Percentiles rank a stretch among this genome's conserved stretches.
Conservation (phyloP, 1,140 invertebrate genomes). For the Bombus difficillimus region DNA sequence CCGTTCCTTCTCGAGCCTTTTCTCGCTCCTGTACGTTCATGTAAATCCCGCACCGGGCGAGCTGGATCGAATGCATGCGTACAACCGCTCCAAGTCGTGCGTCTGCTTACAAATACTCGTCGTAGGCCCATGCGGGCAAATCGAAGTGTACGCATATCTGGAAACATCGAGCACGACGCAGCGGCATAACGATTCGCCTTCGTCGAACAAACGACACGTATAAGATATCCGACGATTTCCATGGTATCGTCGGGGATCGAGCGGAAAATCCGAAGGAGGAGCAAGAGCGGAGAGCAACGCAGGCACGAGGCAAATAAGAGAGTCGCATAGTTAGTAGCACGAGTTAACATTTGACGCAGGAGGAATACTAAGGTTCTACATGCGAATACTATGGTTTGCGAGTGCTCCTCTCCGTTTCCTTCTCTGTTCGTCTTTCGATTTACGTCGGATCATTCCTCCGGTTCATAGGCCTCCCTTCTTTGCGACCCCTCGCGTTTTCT, state of each 20-base stretch:
- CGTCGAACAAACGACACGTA: conserved; percentile 42
- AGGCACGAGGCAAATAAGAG: conserved; percentile 44
- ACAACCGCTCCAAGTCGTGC: conserved; percentile 6
- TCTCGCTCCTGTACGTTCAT: neutral
- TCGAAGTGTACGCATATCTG: conserved; percentile 21
- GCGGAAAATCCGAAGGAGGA: conserved; percentile 44
- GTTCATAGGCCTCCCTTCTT: no score
- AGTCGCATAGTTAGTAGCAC: conserved; percentile 65
- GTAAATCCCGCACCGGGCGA: conserved; percentile 30
- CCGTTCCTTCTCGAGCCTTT: neutral
- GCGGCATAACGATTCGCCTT: conserved; percentile 58
- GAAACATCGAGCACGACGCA: conserved; percentile 43
- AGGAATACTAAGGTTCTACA: conserved; percentile 71
- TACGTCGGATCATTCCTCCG: no score
- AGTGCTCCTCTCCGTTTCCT: conserved; percentile 24
- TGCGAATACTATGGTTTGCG: conserved; percentile 67
- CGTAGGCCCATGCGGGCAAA: no score
- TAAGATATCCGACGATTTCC: conserved; percentile 59
- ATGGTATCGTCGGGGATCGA: conserved; percentile 65
- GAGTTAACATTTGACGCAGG: conserved; percentile 73
- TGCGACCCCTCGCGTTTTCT: conserved; percentile 1
- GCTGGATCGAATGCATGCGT: neutral
- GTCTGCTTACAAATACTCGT: conserved; percentile 19
- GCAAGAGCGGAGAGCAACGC: neutral
- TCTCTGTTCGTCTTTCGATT: neutral